Base-by-base conservation (phyloP, 2,797 vertebrate genomes). In the Lacerta bilineata region DNA sequence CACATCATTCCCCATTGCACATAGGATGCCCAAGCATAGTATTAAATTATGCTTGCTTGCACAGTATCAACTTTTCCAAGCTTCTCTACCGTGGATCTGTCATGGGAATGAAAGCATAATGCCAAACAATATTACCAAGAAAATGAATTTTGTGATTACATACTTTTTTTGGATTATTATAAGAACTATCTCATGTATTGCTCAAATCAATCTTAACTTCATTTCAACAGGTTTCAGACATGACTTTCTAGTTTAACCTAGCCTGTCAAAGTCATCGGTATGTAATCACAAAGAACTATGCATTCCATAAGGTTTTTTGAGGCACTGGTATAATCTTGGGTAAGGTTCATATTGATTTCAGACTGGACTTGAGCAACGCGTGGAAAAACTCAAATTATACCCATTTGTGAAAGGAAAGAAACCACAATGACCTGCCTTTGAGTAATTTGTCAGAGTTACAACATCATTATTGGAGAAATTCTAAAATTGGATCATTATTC, bases 111-210 rank as follows among this genome's bases (percentile, higher is more conserved):
- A 33, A 43, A 86, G 8, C 9, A 68, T 25, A 6, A 85, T 43
- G 11, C 64, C 71, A 81, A 84, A 79, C 9, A 75, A 88, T 8
- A 61, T 1, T 27, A 27, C 55, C 84, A 81, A 33, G 50, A 90
- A 87, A 89, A 20, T 72, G 27, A 88, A 80, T 27, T 75, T 64
- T 43, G 10, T 27, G 25, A 77, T n/a, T 9, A 76, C 36, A 76
- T 3, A 8, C 6, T n/a, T n/a, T 74, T 74, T 59, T 72, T 25
- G 1, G 27, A 29, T 50, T 71, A 33, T 74, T 74, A 80, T 8
- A 72, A 77, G 69, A 86, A 86, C 17, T 46, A 90, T 0, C 0
- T n/a, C 15, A 36, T 0, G 75, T 33, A 89, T 69, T 59, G 43
- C 29, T 83, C 7, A 36, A 29, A 29, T 0, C 13, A 74, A 18